Conservation (phyloP, 2,113 vertebrate genomes). For the Dendropsophus ebraccatus region DNA sequence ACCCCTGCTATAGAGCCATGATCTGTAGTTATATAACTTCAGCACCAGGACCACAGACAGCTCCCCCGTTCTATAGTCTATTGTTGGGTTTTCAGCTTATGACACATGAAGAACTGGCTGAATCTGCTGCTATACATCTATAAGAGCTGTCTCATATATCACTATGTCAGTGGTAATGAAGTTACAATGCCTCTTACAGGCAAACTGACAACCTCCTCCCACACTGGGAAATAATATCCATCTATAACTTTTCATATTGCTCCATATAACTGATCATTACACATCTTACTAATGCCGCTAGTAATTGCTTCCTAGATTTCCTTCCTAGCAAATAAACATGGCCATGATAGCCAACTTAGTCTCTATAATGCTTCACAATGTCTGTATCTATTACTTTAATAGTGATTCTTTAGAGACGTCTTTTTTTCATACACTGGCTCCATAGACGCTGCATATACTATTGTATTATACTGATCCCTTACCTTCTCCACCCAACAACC, state of each 20-base stretch:
- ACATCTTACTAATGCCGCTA: neutral
- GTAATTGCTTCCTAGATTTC: slow-evolving; percentile 31
- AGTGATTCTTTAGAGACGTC: neutral
- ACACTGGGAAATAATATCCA: neutral
- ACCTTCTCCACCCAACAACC: too few relatives aligned
- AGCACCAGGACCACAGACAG: neutral
- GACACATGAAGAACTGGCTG: too few relatives aligned
- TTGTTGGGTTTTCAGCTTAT: too few relatives aligned
- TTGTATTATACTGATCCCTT: too few relatives aligned
- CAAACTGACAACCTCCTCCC: slow-evolving; percentile 29
- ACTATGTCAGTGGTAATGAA: neutral
- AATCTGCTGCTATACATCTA: neutral
- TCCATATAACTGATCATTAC: slow-evolving; percentile 26
- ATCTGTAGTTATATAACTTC: neutral
- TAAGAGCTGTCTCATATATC: neutral
- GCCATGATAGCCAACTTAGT: neutral
- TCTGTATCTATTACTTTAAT: neutral
- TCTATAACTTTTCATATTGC: slow-evolving; percentile 27
- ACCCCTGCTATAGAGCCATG: neutral
- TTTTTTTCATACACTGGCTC: neutral
- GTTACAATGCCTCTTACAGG: neutral
- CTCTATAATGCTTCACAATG: neutral
- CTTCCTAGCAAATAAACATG: neutral
- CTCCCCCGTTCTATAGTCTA: neutral
- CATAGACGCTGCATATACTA: neutral